These are phyloP conservation scores for Brassicogethes aeneus DNA, from an alignment of 2,888 invertebrate species.

Conservation along the genomic window DNA sequence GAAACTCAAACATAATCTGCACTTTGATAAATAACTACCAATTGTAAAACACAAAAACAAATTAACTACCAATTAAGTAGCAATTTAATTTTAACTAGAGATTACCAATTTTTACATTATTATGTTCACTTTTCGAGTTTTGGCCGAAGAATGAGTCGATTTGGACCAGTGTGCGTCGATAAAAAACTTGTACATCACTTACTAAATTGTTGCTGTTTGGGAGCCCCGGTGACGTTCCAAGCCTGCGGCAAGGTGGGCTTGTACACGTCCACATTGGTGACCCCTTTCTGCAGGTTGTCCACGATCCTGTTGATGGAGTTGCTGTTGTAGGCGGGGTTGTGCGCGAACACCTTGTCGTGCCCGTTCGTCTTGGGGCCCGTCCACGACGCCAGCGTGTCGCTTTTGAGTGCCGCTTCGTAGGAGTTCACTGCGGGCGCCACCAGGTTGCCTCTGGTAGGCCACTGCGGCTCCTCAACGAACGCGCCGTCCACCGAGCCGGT, in stretches of 20 bases:
- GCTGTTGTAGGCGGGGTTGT: constrained; percentile 39
- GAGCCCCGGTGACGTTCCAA: constrained; percentile 36
- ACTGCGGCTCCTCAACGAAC: constrained; percentile 46
- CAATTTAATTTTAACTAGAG: too few relatives aligned
- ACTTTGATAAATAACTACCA: too few relatives aligned
- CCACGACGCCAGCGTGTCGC: constrained; percentile 30
- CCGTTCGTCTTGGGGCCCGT: constrained; percentile 22
- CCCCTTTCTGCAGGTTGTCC: constrained; percentile 37
- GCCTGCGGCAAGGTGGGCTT: constrained; percentile 43
- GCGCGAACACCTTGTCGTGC: constrained; percentile 26
- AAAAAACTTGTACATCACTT: too few relatives aligned
- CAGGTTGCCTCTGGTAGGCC: constrained; percentile 33
- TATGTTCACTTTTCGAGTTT: too few relatives aligned
- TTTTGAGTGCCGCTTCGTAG: constrained; percentile 35
- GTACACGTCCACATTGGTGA: constrained; percentile 38
- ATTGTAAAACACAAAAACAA: too few relatives aligned
- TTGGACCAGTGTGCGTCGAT: too few relatives aligned
- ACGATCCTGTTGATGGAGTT: constrained; percentile 39
- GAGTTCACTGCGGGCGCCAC: constrained; percentile 37
- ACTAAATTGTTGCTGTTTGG: constrained; percentile 35
- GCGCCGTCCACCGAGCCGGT: constrained; percentile 62
- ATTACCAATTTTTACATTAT: too few relatives aligned
- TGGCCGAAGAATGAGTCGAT: too few relatives aligned
- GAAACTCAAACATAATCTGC: too few relatives aligned
- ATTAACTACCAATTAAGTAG: too few relatives aligned